Base-by-base conservation (phyloP, 2,888 invertebrate species). In the Hoplodrina blanda region DNA sequence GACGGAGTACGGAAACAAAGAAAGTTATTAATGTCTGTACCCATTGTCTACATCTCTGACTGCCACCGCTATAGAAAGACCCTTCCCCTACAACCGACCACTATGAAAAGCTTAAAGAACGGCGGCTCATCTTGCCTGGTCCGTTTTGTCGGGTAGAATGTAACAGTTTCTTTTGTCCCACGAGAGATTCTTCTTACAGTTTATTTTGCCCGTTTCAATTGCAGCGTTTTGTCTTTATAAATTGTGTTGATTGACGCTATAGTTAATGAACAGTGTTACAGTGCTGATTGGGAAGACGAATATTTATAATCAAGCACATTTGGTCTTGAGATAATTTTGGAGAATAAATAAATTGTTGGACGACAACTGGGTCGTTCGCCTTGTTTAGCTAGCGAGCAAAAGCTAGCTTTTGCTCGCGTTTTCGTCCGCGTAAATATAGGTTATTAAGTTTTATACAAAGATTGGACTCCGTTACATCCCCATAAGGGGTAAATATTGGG, bases 1-100 rank as follows among this genome's bases (percentile, higher is more conserved):
- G 85, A 82, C 82, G 86, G 86, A 87, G 88, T 84, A 87, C 84
- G 86, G 89, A 90, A 93, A 95, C 94, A 95, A 94, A 94, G 95
- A 92, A 93, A 93, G 93, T 93, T 95, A 95, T 95, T 95, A 95
- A 95, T 94, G 94, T 93, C 94, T 92, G 90, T 89, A 83, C 85
- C 90, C 88, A 94, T 95, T 95, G 95, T 95, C 91, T 94, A 89
- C 88, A 87, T 90, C 88, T 87, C 91, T 91, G 91, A 91, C 90
- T 87, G 78, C 77, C 76, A 76, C 93, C 93, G 89, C 76, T 69
- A 15, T 85, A 87, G 62, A 82, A 73, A 83, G 91, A 88, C 81
- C 88, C 86, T 77, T 78, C 71, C 52, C 79, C 68, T 73, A 82
- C 85, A 85, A 85, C 83, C 81, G 57, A 62, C 53, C 65, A 61